Evolutionary conservation across 2,113 vertebrate genomes (phyloP).

Genomic region (Tympanuchus pallidicinctus): DNA sequence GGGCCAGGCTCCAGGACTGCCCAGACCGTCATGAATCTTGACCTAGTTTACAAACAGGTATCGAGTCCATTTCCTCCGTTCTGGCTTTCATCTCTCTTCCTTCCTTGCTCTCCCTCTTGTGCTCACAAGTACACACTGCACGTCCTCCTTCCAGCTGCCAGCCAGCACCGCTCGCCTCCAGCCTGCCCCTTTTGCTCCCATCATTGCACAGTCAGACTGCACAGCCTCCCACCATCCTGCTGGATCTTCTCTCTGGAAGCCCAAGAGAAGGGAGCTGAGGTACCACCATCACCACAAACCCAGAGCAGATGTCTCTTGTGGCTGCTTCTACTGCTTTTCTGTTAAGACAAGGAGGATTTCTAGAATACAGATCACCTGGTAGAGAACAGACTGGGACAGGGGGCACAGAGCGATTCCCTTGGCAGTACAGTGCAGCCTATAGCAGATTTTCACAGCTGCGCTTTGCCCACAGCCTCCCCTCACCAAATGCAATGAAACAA

Average conservation of each 20-base stretch:
- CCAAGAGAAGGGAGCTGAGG: not conserved
- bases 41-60: conserved; percentile 7
- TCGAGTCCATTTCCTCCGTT: not conserved
- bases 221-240: not conserved
- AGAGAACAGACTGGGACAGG: not conserved
- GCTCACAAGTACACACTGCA: conserved; percentile 51
- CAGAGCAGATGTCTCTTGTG: not conserved
- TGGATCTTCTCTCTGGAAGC: rapidly evolving
- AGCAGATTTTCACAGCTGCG: not conserved
- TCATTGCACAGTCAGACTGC: not conserved
- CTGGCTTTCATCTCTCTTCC: conserved; percentile 23
- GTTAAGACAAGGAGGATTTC: not conserved
- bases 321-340: not conserved
- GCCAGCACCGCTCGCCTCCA: not conserved
- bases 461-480: not conserved
- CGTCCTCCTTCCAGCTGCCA: not conserved
- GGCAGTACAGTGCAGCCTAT: not conserved
- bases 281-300: not conserved
- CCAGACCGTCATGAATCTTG: not conserved
- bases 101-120: conserved; percentile 67
- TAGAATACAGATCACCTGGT: not conserved
- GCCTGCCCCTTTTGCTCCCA: not conserved
- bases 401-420: not conserved
- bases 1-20: not conserved
- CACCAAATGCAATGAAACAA: not conserved